Base-by-base conservation (phyloP, 2,797 vertebrate genomes). In the Craterocephalus amniculus region DNA sequence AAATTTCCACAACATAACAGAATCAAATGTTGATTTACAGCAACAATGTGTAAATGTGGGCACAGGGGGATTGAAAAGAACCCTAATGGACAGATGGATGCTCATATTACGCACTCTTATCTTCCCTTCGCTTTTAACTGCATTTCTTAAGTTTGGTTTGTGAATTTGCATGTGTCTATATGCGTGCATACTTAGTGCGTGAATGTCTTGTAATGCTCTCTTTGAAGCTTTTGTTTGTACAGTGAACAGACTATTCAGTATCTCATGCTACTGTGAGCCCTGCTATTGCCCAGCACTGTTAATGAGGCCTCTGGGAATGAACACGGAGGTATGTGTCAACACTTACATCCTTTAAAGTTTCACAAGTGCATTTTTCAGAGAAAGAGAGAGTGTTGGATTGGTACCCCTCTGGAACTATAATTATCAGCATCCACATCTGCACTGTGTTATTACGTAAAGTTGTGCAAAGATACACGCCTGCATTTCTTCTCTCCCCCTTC, bases 251-350 rank as follows among this genome's bases (percentile, higher is more conserved):
- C 77, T 87, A 18, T 80, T 79, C 73, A 79, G 74, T 78, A 79
- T 87, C 87, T 90, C 68, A 77, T 78, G 76, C 75, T 77, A 80
- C 72, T 81, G 60, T 79, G 78, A 87, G 87, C 74, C 59, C 63
- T 78, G 49, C 63, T 83, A 75, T 84, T 72, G 58, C 78, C 83
- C 80, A 81, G 77, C 82, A 67, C 85, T 83, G 84, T 86, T 92
- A 94, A 93, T 91, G 90, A 93, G 91, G 85, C 93, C 90, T 86
- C 83, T 89, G 90, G 90, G 92, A 92, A 89, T 78, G 69, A 79
- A 88, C 67, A 68, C 36, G 49, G 63, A 81, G 78, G 85, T 89
- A 83, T 89, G 84, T 85, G 78, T 90, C 82, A 81, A 79, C 79
- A 73, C 74, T 76, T 58, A 76, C 66, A 76, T 63, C 63, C 80